These are phyloP conservation scores for Homarus gammarus DNA, from an alignment of 2,888 invertebrate genomes.

Conservation along the genomic window DNA sequence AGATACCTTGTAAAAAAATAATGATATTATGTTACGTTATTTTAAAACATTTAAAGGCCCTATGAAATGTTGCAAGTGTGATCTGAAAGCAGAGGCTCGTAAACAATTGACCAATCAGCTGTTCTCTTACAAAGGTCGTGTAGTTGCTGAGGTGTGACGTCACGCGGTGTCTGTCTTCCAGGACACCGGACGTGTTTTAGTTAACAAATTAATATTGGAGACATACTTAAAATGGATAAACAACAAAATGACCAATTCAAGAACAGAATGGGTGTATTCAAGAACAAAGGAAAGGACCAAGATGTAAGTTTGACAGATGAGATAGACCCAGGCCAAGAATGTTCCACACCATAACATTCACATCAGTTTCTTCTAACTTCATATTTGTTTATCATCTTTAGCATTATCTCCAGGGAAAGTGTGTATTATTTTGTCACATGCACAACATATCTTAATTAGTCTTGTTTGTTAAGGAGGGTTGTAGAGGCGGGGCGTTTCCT, in stretches of 20 bases:
- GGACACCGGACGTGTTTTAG: slow-evolving; percentile 63
- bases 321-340: no score
- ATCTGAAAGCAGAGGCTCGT: not conserved
- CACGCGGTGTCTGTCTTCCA: slow-evolving; percentile 62
- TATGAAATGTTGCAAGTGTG: not conserved
- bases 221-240: slow-evolving; percentile 62
- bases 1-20: not conserved
- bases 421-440: no score
- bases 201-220: slow-evolving; percentile 14
- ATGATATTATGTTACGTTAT: not conserved
- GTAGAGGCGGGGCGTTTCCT: no score
- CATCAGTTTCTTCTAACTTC: no score
- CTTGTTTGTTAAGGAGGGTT: no score
- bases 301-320: slow-evolving; percentile 92
- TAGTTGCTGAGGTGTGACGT: slow-evolving; percentile 51
- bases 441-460: no score
- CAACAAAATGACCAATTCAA: slow-evolving; percentile 73
- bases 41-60: not conserved
- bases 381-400: no score
- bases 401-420: no score
- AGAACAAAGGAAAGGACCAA: slow-evolving; percentile 99
- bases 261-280: slow-evolving; percentile 91
- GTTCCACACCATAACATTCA: no score
- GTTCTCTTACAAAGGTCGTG: slow-evolving; percentile 1
- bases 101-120: slow-evolving; percentile 22